Conservation (phyloP, 2,888 invertebrate genomes). For the Melanotus villosus region DNA sequence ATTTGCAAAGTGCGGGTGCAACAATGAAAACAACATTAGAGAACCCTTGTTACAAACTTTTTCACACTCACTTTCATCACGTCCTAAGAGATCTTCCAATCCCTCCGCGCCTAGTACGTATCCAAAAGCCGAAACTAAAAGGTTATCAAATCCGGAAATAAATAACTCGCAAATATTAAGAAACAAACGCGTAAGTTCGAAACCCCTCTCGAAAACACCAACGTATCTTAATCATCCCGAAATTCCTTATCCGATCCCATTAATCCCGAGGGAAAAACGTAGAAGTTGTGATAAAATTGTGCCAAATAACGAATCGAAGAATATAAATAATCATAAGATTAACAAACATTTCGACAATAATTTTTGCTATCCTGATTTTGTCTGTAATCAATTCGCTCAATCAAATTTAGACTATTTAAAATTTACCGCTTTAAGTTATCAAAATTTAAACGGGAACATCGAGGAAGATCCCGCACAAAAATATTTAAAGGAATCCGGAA, state of each 20-base stretch:
- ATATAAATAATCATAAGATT: constrained; percentile 3
- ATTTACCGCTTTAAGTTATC: constrained; percentile 59
- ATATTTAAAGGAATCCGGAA: constrained; percentile 65
- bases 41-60: constrained; percentile 49
- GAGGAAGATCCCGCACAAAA: constrained; percentile 62
- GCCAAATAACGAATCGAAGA: constrained; percentile 47
- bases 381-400: constrained; percentile 43
- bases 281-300: constrained; percentile 54
- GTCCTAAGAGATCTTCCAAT: constrained; percentile 47
- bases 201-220: constrained; percentile 20
- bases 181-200: constrained; percentile 8
- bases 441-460: constrained; percentile 50
- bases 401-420: constrained; percentile 61
- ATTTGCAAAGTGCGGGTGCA: constrained; percentile 67
- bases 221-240: constrained; percentile 65
- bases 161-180: constrained; percentile 26
- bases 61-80: constrained; percentile 41
- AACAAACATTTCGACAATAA: constrained; percentile 27
- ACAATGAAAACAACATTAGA: constrained; percentile 30
- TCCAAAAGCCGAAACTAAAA: constrained; percentile 36
- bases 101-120: constrained; percentile 11
- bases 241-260: constrained; percentile 62
- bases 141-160: constrained; percentile 56
- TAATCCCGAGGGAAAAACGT: constrained; percentile 47
- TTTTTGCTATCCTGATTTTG: constrained; percentile 38